phyloP scores from a whole-genome alignment of 1,140 invertebrate genomes.

The Eupristina koningsbergeri region DNA sequence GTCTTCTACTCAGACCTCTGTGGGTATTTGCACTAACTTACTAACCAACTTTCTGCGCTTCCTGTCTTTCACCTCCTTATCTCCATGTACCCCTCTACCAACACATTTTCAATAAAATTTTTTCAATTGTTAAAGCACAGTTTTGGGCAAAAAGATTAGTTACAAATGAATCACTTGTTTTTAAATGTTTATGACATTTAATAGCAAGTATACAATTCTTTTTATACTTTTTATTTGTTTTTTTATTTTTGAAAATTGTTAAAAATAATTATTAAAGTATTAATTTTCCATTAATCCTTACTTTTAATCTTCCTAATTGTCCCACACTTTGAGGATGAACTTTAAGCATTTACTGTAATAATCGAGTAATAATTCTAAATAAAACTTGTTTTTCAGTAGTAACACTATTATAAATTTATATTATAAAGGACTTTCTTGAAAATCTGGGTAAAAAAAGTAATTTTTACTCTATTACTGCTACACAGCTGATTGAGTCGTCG shows the following conservation, averaged over 20 bases:
- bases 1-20: slow-evolving; percentile 70
- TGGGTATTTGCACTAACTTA: slow-evolving; percentile 71
- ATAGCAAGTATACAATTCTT: background rate
- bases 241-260: too few relatives aligned
- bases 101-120: background rate
- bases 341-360: slow-evolving; percentile 31
- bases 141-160: background rate
- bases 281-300: background rate
- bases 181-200: background rate
- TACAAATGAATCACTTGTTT: background rate
- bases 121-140: background rate
- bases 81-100: slow-evolving; percentile 5
- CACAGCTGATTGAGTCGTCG: slow-evolving; percentile 51
- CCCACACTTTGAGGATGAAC: slow-evolving; percentile 39
- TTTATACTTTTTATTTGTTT: too few relatives aligned
- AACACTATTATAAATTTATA: slow-evolving; percentile 6
- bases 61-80: slow-evolving; percentile 47
- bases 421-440: slow-evolving; percentile 1
- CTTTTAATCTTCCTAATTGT: background rate
- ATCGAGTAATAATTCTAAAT: slow-evolving; percentile 18
- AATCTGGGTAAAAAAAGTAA: slow-evolving; percentile 36
- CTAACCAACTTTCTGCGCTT: slow-evolving; percentile 62
- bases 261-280: background rate
- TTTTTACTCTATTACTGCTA: slow-evolving; percentile 38
- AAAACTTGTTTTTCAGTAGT: background rate